A percentile compares a stretch with the other conserved stretches of the same genome.
Conservation (phyloP, 2,888 invertebrate species). For the Megalurothrips usitatus region DNA sequence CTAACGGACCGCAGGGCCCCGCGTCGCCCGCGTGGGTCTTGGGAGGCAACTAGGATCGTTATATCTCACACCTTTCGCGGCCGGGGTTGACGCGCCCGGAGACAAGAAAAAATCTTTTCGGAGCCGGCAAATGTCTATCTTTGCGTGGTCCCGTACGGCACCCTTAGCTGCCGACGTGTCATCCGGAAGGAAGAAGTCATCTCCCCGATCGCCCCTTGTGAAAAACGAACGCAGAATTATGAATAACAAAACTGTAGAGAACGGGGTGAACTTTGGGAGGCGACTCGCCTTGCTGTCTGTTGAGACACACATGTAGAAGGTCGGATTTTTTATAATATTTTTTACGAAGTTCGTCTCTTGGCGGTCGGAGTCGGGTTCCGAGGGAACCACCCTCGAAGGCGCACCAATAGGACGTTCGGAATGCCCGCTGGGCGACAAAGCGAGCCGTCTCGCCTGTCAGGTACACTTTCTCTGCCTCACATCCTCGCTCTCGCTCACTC, state of each 20-base stretch:
- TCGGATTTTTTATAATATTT: background rate
- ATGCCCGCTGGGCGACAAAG: background rate
- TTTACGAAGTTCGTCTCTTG: background rate
- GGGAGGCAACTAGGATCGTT: too few relatives aligned
- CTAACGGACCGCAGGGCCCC: background rate
- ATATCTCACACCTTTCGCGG: slow-evolving; percentile 6
- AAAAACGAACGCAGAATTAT: background rate
- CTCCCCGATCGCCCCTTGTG: background rate
- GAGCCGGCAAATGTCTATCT: background rate
- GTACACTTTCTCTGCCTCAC: background rate
- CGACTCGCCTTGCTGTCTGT: background rate
- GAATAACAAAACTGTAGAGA: background rate
- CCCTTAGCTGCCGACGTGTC: background rate
- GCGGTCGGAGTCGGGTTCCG: background rate
- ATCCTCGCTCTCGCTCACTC: background rate
- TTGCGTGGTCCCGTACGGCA: background rate
- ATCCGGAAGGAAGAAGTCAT: background rate
- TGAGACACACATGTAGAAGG: background rate
- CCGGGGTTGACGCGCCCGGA: too few relatives aligned
- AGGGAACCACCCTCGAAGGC: background rate
- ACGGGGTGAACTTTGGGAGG: background rate
- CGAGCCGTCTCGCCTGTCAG: background rate
- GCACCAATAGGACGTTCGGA: background rate
- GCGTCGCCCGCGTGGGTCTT: too few relatives aligned
- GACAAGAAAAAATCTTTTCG: background rate